A percentile compares a stretch with the other conserved stretches of the same genome.
Conservation (phyloP, 2,113 vertebrate species). For the Tricholaema leucomelas region DNA sequence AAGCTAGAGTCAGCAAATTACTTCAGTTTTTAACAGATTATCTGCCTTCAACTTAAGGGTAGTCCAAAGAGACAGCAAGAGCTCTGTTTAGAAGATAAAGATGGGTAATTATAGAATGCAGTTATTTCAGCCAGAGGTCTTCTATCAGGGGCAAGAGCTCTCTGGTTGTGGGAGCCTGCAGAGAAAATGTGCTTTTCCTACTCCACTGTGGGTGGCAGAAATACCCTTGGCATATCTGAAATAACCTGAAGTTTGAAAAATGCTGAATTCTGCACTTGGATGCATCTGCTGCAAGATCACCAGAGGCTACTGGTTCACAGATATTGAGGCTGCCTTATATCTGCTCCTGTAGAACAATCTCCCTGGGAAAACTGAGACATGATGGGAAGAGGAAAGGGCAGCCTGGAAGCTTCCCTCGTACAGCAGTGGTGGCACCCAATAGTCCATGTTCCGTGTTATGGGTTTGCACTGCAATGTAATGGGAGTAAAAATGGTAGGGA, state of each 20-base stretch:
- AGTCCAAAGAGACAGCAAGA: not conserved
- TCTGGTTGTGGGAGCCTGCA: not conserved
- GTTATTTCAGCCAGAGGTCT: not conserved
- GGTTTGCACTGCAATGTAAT: no score
- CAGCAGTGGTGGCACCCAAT: not conserved
- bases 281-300: not conserved
- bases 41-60: not conserved
- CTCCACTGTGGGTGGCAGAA: not conserved
- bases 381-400: not conserved
- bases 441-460: not conserved
- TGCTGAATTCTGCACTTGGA: not conserved
- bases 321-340: not conserved
- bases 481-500: not conserved
- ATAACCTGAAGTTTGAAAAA: conserved; percentile 10
- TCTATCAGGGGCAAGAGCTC: not conserved
- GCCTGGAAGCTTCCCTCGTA: not conserved
- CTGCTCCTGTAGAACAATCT: not conserved
- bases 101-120: not conserved
- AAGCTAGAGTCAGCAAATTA: not conserved
- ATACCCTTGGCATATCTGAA: not conserved
- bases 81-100: not conserved
- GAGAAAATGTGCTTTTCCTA: not conserved
- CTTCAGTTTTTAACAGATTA: not conserved
- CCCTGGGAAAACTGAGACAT: not conserved
- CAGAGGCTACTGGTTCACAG: not conserved